Base-by-base conservation (phyloP, 1,140 invertebrate genomes). In the Scylla paramamosain region DNA sequence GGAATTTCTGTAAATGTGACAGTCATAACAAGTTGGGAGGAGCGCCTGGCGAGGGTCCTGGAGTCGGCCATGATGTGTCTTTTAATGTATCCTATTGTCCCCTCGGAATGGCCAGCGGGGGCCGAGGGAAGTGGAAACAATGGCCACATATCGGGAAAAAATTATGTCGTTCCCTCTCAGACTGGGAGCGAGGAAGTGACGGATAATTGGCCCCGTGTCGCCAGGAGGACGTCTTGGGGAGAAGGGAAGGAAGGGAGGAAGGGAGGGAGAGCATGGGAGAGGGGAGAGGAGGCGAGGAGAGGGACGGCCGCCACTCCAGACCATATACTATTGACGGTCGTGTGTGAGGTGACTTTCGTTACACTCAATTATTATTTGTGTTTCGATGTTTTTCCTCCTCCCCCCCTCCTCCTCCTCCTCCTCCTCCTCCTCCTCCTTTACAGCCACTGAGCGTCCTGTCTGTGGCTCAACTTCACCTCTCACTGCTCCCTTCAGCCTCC, bases 21-120 rank as follows among this genome's bases (percentile, higher is more conserved):
- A 91, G 46, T 77, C 59, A 91, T 67, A 91, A 77, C 52, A 16
- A 31, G 46, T 77, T 31, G 52, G 67, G 31, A 91, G 67, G 39
- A 77, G 67, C 52, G 52, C 52, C 67, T 2, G 77, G 48, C 82
- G 46, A 87, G 92, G 92, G 48, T 52, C 93, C 45, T 83, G 39
- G 77, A 94, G 87, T 77, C 59, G 52, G 20, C 93, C 86, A 88
- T 88, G 86, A 89, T 89, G 86, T 89, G 87, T 94, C 93, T 94
- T 94, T 88, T 94, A 94, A 94, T 94, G 84, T 77, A 89, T 94
- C 93, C 93, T 90, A 94, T 90, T 94, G 93, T 94, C 93, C 93
- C 93, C 86, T 88, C 86, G 84, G 93, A 94, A 94, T 94, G 87
- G 87, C 93, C 93, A 59, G 32, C 25, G 87, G 86, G 59, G 14